Evolutionary conservation across 2,113 vertebrate genomes (phyloP), one percentile per base, ranked within the genome.

Genomic region (Saccopteryx leptura): DNA sequence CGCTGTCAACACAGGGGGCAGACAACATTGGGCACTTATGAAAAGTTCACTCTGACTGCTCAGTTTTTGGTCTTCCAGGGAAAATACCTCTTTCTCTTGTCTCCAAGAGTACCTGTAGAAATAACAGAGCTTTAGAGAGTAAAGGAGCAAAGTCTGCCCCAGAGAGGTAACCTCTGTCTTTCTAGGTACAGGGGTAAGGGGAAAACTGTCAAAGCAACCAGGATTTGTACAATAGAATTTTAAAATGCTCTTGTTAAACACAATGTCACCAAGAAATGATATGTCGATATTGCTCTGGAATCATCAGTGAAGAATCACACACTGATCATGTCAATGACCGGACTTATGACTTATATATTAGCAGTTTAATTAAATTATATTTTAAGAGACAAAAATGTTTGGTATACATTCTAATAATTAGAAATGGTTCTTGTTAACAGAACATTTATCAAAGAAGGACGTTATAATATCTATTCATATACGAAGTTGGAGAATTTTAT

Each of bases 321-420:
- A 7, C 84, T 63, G 48, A 56, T 69, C 65, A 5, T 33, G 3
- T 63, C 88, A 65, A 4, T 21, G 68, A 90, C 61, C 52, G 24
- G 39, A 63, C 21, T 28, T 79, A 12, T 28, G 54, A 80, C 39
- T 66, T 75, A 56, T 60, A 26, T 24, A 6, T 90, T 61, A 80
- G 85, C 63, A 60, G 79, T 88, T 78, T 95, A 89, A 88, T 95
- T 97, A 96, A 89, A 68, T 95, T 93, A 94, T 92, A 76, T 93
- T 91, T 91, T 93, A 84, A 72, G 95, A 93, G 68, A 84, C 24
- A 74, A 90, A 79, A 74, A 71, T 85, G 46, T 61, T 95, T 85
- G 88, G 48, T 84, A 74, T 33, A 61, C 15, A 65, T 85, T 95
- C 85, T 79, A 96, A 91, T 85, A 80, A 74, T 88, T 89, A 93